phyloP scores from a whole-genome alignment of 2,888 invertebrate species.

The Scotopteryx bipunctaria region DNA sequence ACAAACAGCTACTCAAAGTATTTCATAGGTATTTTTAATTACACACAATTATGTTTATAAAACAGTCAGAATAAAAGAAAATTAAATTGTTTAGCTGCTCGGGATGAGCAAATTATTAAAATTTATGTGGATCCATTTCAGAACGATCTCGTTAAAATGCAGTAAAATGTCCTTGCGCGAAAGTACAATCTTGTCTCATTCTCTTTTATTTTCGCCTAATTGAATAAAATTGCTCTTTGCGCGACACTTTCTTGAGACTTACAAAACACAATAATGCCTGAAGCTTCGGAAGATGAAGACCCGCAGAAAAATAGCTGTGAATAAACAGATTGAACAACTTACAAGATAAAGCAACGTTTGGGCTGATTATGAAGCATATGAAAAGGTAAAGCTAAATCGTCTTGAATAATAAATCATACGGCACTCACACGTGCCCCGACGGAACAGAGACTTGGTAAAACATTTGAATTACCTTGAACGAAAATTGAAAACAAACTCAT shows the following conservation, averaged over 20 bases:
- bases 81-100: conserved; percentile 12
- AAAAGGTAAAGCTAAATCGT: not conserved
- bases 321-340: not conserved
- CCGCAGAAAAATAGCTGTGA: conserved; percentile 3
- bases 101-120: conserved; percentile 19
- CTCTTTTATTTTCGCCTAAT: conserved; percentile 26
- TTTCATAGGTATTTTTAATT: too few species aligned
- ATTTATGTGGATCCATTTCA: conserved; percentile 19
- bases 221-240: conserved; percentile 27
- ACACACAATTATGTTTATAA: not conserved
- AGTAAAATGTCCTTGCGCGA: conserved; percentile 21
- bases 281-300: conserved; percentile 10
- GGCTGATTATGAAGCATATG: not conserved
- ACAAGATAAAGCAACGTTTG: too few species aligned
- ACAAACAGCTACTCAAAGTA: too few species aligned
- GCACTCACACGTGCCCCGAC: not conserved
- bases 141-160: conserved; percentile 26
- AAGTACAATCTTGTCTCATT: conserved; percentile 24
- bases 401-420: not conserved
- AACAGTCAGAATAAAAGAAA: conserved; percentile 5
- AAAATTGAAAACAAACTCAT: not conserved
- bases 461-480: too few species aligned
- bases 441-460: not conserved
- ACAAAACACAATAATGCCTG: conserved; percentile 17
- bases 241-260: conserved; percentile 21